A percentile compares a stretch with the other conserved stretches of the same genome.
Evolutionary conservation across 2,113 vertebrate genomes (phyloP).

Genomic region (Neolamprologus toae): DNA sequence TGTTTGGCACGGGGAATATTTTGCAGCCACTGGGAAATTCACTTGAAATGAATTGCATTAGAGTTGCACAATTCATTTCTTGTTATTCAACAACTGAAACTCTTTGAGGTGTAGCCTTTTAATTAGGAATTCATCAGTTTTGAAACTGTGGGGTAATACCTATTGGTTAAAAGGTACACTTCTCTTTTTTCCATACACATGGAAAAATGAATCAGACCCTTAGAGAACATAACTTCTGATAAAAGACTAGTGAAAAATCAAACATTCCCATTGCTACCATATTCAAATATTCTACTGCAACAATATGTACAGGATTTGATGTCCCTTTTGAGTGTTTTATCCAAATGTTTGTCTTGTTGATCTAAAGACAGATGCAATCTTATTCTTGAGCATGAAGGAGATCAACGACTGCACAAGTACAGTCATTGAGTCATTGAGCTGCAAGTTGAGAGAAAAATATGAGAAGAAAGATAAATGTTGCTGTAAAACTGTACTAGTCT

Average conservation of each 20-base stretch:
- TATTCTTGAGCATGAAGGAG: background rate
- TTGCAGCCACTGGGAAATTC: background rate
- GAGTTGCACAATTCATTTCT: background rate
- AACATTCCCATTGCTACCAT: background rate
- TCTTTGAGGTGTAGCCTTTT: background rate
- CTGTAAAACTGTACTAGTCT: background rate
- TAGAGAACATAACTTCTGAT: background rate
- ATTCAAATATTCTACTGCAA: background rate
- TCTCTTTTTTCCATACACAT: background rate
- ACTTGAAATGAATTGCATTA: background rate
- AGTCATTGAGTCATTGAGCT: background rate
- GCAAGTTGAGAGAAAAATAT: background rate
- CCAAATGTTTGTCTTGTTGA: background rate
- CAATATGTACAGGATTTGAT: background rate
- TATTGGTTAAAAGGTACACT: background rate
- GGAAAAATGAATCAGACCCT: background rate
- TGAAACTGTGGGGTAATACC: background rate
- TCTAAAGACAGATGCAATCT: background rate
- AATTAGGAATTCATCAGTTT: background rate
- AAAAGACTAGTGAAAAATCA: background rate
- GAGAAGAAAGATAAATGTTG: background rate
- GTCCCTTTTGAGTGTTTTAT: background rate
- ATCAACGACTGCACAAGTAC: background rate
- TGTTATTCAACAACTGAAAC: background rate
- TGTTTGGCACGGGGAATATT: background rate